Conservation (phyloP, 53 echinoderm and acorn worm genomes). For the Stichopus horrens region DNA sequence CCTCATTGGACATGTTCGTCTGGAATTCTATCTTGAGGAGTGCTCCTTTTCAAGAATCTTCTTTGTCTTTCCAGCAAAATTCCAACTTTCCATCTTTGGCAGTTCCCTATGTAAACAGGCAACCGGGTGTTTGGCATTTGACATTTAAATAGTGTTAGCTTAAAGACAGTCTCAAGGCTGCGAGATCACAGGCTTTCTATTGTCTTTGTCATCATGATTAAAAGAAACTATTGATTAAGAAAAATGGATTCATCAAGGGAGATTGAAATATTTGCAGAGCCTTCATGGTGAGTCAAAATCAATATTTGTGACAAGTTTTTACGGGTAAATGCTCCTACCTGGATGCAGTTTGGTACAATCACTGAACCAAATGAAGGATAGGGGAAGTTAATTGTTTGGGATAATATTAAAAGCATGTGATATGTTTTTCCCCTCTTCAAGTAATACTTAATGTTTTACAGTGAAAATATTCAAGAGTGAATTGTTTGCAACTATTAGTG, state of each 20-base stretch:
- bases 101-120: too few species aligned
- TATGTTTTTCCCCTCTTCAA: too few species aligned
- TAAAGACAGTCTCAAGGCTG: not conserved
- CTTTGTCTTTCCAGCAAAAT: too few species aligned
- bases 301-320: constrained; percentile 17
- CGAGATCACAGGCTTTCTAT: not conserved
- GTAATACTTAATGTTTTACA: too few species aligned
- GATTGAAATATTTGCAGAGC: not conserved
- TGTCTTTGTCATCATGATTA: not conserved
- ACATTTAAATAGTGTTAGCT: constrained; percentile 10
- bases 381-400: not conserved
- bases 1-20: not conserved
- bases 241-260: constrained; percentile 28
- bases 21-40: not conserved
- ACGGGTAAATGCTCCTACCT: not conserved
- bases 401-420: not conserved
- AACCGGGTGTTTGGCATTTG: not conserved
- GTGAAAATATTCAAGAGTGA: too few species aligned
- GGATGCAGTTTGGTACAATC: not conserved
- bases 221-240: constrained; percentile 19
- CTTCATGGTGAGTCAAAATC: constrained; percentile 15
- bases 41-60: too few species aligned
- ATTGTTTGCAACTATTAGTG: too few species aligned
- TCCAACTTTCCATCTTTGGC: too few species aligned
- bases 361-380: not conserved